Conservation (phyloP, 2,113 vertebrate genomes). For the Lagopus muta region DNA sequence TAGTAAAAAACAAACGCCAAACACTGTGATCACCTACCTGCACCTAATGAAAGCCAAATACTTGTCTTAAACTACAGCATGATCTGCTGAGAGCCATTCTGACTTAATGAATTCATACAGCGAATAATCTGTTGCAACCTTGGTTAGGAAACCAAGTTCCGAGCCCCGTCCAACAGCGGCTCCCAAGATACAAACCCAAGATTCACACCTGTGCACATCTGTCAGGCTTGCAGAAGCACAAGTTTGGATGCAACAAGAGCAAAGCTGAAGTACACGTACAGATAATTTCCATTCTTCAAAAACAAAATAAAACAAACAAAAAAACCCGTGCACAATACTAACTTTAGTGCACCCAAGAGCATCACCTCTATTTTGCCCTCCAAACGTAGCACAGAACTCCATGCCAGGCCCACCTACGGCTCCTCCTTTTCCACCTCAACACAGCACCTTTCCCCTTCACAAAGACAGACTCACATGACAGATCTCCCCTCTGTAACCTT, state of each 20-base stretch:
- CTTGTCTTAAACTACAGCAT: background rate
- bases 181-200: background rate
- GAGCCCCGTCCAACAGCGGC: background rate
- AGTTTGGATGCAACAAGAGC: background rate
- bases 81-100: conserved; percentile 22
- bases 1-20: background rate
- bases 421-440: background rate
- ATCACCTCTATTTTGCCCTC: background rate
- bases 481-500: background rate
- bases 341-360: background rate
- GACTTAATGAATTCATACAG: background rate
- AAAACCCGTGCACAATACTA: rapidly evolving
- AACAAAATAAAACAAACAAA: background rate
- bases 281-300: background rate
- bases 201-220: background rate
- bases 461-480: background rate
- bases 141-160: background rate
- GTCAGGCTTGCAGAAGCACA: background rate
- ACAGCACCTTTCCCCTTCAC: rapidly evolving
- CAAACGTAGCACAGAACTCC: background rate
- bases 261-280: background rate
- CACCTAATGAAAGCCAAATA: background rate
- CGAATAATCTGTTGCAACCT: conserved; percentile 10
- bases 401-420: background rate
- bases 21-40: background rate